Evolutionary conservation across 2,888 invertebrate species (phyloP).

Genomic region (Schrankia costaestrigalis): DNA sequence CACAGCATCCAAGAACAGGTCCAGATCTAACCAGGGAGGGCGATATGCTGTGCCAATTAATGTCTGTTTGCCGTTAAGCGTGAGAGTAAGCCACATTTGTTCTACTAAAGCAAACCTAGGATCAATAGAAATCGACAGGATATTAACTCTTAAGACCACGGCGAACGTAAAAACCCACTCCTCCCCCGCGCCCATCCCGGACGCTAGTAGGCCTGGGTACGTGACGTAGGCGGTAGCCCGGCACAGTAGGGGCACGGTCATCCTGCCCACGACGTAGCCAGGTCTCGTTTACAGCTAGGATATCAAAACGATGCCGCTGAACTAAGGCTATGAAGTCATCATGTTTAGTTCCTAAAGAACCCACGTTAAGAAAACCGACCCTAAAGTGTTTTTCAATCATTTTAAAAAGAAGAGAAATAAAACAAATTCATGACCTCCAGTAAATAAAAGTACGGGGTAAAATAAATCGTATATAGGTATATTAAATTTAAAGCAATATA

Average conservation of each 20-base stretch:
- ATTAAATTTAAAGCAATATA: too few relatives aligned
- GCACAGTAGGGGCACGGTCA: not conserved
- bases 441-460: too few relatives aligned
- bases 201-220: not conserved
- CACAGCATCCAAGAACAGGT: not conserved
- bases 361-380: not conserved
- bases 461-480: too few relatives aligned
- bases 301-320: not conserved
- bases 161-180: not conserved
- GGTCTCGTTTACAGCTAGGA: too few relatives aligned
- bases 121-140: not conserved
- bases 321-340: not conserved
- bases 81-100: not conserved
- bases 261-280: not conserved
- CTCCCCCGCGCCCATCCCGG: not conserved
- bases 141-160: not conserved
- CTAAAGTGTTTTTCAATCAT: not conserved
- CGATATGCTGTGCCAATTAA: not conserved
- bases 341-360: not conserved
- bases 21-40: too few relatives aligned
- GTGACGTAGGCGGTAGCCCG: slow-evolving; percentile 1
- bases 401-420: too few relatives aligned
- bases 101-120: not conserved
- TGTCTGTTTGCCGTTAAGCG: not conserved
- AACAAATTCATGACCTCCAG: too few relatives aligned